Conservation (phyloP, 92 coral and sea anemone species). For the Epizoanthus rinbou region DNA sequence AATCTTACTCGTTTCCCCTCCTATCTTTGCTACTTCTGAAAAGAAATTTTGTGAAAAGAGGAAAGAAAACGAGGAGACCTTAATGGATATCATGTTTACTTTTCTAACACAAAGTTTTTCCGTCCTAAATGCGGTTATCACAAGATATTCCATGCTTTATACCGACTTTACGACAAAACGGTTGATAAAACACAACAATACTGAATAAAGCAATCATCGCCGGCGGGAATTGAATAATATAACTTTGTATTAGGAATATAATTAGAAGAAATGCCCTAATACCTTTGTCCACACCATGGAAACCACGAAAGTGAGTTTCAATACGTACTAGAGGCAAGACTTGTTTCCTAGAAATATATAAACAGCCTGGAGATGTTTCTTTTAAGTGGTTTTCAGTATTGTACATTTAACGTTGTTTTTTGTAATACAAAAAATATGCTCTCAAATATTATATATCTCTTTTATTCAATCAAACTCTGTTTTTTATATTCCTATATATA, state of each 20-base stretch:
- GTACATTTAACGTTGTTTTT: no score
- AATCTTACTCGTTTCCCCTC: no score
- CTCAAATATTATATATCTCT: no score
- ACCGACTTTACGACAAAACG: background rate
- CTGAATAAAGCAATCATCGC: background rate
- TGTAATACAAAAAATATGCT: no score
- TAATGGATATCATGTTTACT: background rate
- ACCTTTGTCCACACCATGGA: slow-evolving; percentile 3
- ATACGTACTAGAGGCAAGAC: background rate
- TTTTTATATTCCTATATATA: no score
- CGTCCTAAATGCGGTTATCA: background rate
- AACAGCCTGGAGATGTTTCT: no score
- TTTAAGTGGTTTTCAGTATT: no score
- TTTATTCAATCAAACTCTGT: no score
- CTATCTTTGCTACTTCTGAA: no score
- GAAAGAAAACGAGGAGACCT: background rate
- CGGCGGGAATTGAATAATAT: background rate
- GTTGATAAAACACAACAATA: background rate
- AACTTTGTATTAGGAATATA: background rate
- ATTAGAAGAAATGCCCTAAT: background rate
- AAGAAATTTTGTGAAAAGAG: background rate
- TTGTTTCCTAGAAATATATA: background rate
- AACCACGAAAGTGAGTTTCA: background rate
- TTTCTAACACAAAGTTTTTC: background rate
- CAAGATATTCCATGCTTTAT: background rate